Conservation (phyloP, 2,888 invertebrate species). For the Melinaea marsaeus region DNA sequence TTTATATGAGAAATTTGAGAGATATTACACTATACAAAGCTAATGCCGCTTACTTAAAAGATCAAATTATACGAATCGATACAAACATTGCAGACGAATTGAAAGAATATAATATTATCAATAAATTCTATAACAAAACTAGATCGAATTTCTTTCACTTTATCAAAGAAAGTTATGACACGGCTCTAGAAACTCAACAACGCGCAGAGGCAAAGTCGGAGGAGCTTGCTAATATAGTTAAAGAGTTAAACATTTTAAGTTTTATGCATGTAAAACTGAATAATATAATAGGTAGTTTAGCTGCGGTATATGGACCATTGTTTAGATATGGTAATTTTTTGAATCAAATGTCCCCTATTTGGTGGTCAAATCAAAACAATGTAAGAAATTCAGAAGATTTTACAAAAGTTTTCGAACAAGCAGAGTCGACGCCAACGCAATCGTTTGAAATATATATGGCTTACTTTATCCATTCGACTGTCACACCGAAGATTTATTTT, state of each 20-base stretch:
- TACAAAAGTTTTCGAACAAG: slow-evolving; percentile 11
- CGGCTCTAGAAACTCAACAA: slow-evolving; percentile 33
- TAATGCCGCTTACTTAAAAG: slow-evolving; percentile 39
- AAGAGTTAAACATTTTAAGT: slow-evolving; percentile 35
- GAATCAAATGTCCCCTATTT: slow-evolving; percentile 33
- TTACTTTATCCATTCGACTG: slow-evolving; percentile 2
- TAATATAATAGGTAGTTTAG: slow-evolving; percentile 34
- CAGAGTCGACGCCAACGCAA: slow-evolving; percentile 7
- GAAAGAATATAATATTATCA: slow-evolving; percentile 30
- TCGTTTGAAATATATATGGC: slow-evolving; percentile 8
- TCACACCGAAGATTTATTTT: slow-evolving; percentile 34
- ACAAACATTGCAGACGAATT: slow-evolving; percentile 29
- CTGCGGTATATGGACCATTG: slow-evolving; percentile 37
- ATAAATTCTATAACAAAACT: slow-evolving; percentile 23
- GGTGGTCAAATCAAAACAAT: slow-evolving; percentile 34
- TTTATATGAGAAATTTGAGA: slow-evolving; percentile 40
- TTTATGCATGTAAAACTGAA: slow-evolving; percentile 37
- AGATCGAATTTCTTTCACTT: slow-evolving; percentile 37
- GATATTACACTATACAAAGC: slow-evolving; percentile 40
- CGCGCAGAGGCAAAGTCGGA: slow-evolving; percentile 30
- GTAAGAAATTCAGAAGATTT: slow-evolving; percentile 13
- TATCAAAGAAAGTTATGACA: slow-evolving; percentile 35
- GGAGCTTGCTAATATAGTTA: slow-evolving; percentile 27
- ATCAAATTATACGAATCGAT: slow-evolving; percentile 39
- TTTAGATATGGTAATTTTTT: slow-evolving; percentile 40